Percentiles rank a stretch among this genome's conserved stretches.
phyloP scores from a whole-genome alignment of 2,888 invertebrate genomes.

The Xiphydria camelus region DNA sequence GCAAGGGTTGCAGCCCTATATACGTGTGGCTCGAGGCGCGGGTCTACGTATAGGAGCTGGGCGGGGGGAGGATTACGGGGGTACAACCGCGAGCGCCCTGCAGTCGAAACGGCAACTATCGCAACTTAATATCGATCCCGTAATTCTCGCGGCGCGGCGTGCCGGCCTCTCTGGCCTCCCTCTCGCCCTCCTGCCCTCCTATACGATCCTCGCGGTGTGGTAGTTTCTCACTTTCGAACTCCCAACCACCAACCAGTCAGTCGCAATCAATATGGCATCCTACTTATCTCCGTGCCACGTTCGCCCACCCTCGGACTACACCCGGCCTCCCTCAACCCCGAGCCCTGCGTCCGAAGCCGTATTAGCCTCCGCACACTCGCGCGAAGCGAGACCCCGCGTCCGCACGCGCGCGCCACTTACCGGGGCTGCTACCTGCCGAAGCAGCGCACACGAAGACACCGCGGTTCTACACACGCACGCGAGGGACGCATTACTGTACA shows the following conservation, averaged over 20 bases:
- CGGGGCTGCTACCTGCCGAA: no score
- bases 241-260: conserved; percentile 35
- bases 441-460: conserved; percentile 16
- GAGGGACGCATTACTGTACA: conserved; percentile 21
- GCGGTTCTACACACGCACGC: not conserved
- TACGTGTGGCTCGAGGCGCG: no score
- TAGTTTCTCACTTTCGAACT: conserved; percentile 47
- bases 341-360: conserved; percentile 1
- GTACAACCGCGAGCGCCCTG: conserved; percentile 44
- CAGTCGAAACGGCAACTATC: conserved; percentile 51
- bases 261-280: conserved; percentile 55
- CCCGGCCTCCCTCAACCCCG: conserved; percentile 23
- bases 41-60: conserved; percentile 15
- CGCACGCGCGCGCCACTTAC: no score
- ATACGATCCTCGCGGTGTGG: conserved; percentile 22
- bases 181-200: conserved; percentile 9
- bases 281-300: conserved; percentile 50
- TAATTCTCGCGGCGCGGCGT: conserved; percentile 47
- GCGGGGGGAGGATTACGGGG: conserved; percentile 11
- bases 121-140: conserved; percentile 55
- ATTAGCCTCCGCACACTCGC: not conserved
- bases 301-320: conserved; percentile 19
- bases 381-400: conserved; percentile 11
- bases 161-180: conserved; percentile 26
- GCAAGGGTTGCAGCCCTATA: not conserved